Evolutionary conservation across 64 coral and sea anemone species (phyloP).

Genomic region (Platygyra sinensis): DNA sequence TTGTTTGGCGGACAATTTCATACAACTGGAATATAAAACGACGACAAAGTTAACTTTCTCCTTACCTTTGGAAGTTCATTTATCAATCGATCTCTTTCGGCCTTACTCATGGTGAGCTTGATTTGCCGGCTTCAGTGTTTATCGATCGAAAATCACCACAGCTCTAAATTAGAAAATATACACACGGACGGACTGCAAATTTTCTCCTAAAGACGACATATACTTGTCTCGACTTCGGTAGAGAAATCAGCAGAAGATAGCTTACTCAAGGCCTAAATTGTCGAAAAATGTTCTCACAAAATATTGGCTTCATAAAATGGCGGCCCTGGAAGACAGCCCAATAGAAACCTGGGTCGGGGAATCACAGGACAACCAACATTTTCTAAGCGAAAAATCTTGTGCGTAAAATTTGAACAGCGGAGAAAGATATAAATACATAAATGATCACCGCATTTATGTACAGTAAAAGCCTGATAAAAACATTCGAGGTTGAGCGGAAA

Average conservation of each 20-base stretch:
- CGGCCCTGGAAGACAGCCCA: not conserved
- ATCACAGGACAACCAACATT: not conserved
- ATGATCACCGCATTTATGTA: not conserved
- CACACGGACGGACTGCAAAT: not conserved
- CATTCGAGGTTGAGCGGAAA: too few relatives aligned
- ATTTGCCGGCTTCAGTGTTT: too few relatives aligned
- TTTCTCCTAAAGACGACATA: not conserved
- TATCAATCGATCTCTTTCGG: constrained; percentile 12
- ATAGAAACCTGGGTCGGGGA: constrained; percentile 1
- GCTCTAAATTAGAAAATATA: too few relatives aligned
- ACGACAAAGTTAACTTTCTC: not conserved
- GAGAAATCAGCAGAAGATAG: too few relatives aligned
- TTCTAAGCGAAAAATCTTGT: too few relatives aligned
- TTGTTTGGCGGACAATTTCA: too few relatives aligned
- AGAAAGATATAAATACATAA: not conserved
- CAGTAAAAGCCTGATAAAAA: too few relatives aligned
- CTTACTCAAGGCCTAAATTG: too few relatives aligned
- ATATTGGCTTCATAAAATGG: not conserved
- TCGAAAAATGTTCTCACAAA: not conserved
- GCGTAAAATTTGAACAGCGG: too few relatives aligned
- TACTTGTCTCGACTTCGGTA: not conserved
- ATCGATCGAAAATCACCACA: too few relatives aligned
- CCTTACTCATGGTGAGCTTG: not conserved
- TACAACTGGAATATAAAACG: too few relatives aligned
- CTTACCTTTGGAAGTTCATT: constrained; percentile 48